Conservation (phyloP, 2,888 invertebrate genomes). For the Creontiades dilutus region DNA sequence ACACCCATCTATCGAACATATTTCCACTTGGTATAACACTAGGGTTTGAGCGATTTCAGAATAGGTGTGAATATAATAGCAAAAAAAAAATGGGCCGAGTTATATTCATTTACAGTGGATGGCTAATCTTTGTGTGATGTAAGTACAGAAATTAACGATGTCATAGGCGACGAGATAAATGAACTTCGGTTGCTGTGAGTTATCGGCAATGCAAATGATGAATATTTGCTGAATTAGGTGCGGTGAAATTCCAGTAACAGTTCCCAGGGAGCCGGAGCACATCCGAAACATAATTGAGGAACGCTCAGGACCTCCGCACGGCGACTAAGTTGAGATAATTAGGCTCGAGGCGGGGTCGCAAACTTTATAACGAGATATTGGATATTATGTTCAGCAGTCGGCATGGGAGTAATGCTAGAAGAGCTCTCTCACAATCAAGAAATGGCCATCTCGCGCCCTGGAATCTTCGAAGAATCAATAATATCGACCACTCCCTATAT, state of each 20-base stretch:
- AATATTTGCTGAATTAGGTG: conserved; percentile 23
- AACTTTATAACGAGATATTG: conserved; percentile 34
- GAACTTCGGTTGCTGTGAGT: not conserved
- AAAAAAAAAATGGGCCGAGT: not conserved
- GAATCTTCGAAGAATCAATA: not conserved
- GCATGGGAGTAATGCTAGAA: conserved; percentile 18
- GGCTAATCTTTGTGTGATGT: not conserved
- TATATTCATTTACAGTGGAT: not conserved
- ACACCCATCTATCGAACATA: no score
- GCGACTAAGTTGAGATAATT: conserved; percentile 39
- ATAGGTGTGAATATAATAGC: no score
- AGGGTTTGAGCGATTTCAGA: no score
- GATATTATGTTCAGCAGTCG: conserved; percentile 36
- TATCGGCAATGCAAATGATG: conserved; percentile 27
- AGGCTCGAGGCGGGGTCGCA: conserved; percentile 34
- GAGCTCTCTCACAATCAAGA: not conserved
- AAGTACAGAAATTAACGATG: not conserved
- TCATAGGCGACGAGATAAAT: not conserved
- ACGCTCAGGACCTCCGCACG: conserved; percentile 23
- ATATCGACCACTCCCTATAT: no score
- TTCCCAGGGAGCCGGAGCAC: conserved; percentile 10
- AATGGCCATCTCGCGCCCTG: not conserved
- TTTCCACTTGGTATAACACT: no score
- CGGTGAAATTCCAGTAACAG: conserved; percentile 14
- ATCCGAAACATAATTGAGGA: conserved; percentile 36